Evolutionary conservation across 2,113 vertebrate genomes (phyloP).

Genomic region (Microcebus ravelobensis): DNA sequence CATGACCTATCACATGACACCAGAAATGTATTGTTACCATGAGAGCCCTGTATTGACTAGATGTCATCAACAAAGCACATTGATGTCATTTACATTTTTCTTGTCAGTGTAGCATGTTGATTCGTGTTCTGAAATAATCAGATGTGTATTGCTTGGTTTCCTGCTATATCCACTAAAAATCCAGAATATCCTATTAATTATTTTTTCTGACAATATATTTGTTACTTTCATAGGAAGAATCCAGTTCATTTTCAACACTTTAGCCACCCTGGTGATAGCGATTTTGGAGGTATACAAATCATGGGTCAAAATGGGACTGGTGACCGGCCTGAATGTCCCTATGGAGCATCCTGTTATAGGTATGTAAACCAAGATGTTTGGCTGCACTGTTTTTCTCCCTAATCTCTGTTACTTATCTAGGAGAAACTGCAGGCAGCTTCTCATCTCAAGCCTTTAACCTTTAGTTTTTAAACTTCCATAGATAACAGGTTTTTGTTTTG

Average conservation of each 20-base stretch:
- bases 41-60: background rate
- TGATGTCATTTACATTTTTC: background rate
- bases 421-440: background rate
- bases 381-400: background rate
- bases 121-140: background rate
- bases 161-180: background rate
- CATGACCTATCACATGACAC: background rate
- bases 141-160: background rate
- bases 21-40: background rate
- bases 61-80: background rate
- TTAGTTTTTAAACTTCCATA: background rate
- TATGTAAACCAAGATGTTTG: conserved; percentile 50
- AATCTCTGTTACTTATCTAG: background rate
- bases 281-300: conserved; percentile 66
- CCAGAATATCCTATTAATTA: background rate
- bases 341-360: conserved; percentile 88
- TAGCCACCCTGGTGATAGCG: conserved; percentile 86
- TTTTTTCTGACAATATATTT: background rate
- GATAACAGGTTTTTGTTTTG: conserved; percentile 28
- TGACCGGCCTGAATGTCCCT: conserved; percentile 83
- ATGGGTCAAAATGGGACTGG: conserved; percentile 54
- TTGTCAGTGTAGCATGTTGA: background rate
- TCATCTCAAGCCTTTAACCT: background rate
- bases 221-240: conserved; percentile 85
- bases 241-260: conserved; percentile 88